These are phyloP conservation scores for Paramacrobiotus metropolitanus DNA, from an alignment of 1,140 invertebrate species.

Conservation along the genomic window DNA sequence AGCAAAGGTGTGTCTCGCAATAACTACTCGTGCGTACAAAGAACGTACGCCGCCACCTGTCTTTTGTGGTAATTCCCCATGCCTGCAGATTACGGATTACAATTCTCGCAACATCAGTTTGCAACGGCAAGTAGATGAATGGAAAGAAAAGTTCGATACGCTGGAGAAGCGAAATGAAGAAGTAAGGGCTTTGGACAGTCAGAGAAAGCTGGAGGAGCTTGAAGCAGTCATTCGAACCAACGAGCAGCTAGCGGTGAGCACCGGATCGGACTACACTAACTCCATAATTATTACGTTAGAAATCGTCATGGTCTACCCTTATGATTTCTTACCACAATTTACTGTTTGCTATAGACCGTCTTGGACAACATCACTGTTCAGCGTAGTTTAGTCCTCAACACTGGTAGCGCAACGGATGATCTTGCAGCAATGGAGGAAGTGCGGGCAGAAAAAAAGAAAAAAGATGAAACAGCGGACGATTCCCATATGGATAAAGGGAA, in stretches of 20 bases:
- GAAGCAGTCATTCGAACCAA: constrained; percentile 75
- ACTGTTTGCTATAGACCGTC: neutral
- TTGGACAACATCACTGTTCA: neutral
- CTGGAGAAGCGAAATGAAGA: constrained; percentile 59
- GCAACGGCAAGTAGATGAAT: constrained; percentile 50
- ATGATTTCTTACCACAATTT: neutral
- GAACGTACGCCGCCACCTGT: constrained; percentile 20
- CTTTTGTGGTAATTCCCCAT: constrained; percentile 5
- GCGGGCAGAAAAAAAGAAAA: too few species aligned
- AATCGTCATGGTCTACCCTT: neutral
- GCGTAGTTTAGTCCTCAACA: neutral
- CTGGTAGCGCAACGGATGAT: neutral
- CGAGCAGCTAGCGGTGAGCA: constrained; percentile 56
- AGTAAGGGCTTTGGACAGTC: constrained; percentile 55
- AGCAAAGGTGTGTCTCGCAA: neutral
- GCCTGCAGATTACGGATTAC: constrained; percentile 30
- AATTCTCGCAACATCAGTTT: constrained; percentile 42
- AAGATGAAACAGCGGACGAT: too few species aligned
- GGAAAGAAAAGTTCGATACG: constrained; percentile 58
- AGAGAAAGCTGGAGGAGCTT: constrained; percentile 70
- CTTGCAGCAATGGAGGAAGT: neutral
- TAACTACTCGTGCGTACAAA: constrained; percentile 27
- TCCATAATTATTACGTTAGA: neutral
- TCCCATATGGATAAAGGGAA: too few species aligned
- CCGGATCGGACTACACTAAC: neutral